A percentile compares a stretch with the other conserved stretches of the same genome.
phyloP scores from a whole-genome alignment of 2,888 invertebrate species.

The Monochamus alternatus region DNA sequence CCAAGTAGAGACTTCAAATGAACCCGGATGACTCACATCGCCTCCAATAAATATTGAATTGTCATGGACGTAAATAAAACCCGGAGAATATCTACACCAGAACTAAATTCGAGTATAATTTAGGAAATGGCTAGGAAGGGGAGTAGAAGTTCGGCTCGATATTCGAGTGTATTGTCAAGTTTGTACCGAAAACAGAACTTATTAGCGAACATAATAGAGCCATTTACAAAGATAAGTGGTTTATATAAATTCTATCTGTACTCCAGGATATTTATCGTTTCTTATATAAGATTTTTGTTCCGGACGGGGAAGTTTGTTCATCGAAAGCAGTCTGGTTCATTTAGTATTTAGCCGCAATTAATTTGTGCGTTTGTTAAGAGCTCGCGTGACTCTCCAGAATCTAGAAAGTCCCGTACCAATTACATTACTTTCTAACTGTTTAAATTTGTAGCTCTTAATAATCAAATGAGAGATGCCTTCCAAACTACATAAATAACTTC shows the following conservation, averaged over 20 bases:
- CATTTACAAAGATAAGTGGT: conserved; percentile 50
- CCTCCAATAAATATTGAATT: conserved; percentile 35
- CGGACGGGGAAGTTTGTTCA: conserved; percentile 44
- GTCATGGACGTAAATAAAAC: conserved; percentile 36
- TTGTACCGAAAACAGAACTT: conserved; percentile 48
- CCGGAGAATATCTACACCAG: conserved; percentile 20
- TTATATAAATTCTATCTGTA: conserved; percentile 49
- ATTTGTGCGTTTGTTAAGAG: background rate
- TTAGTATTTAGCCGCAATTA: conserved; percentile 8
- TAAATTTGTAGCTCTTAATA: background rate
- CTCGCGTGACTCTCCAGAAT: background rate
- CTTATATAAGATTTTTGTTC: conserved; percentile 37
- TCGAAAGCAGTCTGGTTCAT: conserved; percentile 12
- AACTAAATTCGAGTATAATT: conserved; percentile 35
- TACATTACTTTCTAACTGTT: background rate
- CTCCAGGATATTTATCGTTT: conserved; percentile 39
- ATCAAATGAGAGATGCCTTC: background rate
- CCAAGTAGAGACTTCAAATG: conserved; percentile 19
- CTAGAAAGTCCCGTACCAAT: background rate
- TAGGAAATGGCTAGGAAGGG: conserved; percentile 30
- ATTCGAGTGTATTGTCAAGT: conserved; percentile 47
- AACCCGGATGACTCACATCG: conserved; percentile 21
- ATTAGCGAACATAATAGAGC: conserved; percentile 46
- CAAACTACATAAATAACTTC: background rate
- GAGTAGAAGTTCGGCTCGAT: conserved; percentile 28